Percentiles rank a stretch among this genome's conserved stretches.
phyloP scores from a whole-genome alignment of 2,888 invertebrate species.

The Nemotelus nigrinus region DNA sequence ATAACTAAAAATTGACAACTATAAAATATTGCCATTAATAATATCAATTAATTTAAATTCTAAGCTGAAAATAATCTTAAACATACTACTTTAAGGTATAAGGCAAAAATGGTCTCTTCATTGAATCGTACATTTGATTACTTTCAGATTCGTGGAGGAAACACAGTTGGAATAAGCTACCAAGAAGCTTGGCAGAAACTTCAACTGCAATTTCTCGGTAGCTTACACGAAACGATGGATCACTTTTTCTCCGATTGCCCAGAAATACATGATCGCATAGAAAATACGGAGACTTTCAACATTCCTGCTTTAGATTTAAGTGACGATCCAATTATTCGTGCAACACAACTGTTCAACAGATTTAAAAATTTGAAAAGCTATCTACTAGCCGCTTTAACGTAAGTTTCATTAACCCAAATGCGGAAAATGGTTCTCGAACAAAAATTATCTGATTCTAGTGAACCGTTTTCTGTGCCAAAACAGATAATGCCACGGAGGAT shows the following conservation, averaged over 20 bases:
- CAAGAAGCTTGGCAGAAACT: slow-evolving; percentile 58
- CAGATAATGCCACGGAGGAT: slow-evolving; percentile 56
- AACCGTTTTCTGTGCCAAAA: slow-evolving; percentile 59
- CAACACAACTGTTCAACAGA: slow-evolving; percentile 54
- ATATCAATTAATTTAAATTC: too few relatives aligned
- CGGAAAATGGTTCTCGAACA: background rate
- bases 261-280: slow-evolving; percentile 54
- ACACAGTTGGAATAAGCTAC: slow-evolving; percentile 56
- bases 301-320: slow-evolving; percentile 51
- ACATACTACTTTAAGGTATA: too few relatives aligned
- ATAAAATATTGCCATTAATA: too few relatives aligned
- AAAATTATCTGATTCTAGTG: slow-evolving; percentile 52
- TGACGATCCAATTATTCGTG: slow-evolving; percentile 55
- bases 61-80: too few relatives aligned
- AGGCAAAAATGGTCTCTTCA: too few relatives aligned
- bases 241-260: slow-evolving; percentile 54
- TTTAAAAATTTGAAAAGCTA: slow-evolving; percentile 55
- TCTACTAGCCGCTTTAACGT: slow-evolving; percentile 53
- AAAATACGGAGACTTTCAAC: slow-evolving; percentile 48
- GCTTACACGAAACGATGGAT: slow-evolving; percentile 55
- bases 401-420: slow-evolving; percentile 48
- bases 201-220: slow-evolving; percentile 55
- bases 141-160: slow-evolving; percentile 57
- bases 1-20: too few relatives aligned
- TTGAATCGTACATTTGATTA: too few relatives aligned